Evolutionary conservation across 2,113 vertebrate genomes (phyloP).

Genomic region (Podiceps cristatus): DNA sequence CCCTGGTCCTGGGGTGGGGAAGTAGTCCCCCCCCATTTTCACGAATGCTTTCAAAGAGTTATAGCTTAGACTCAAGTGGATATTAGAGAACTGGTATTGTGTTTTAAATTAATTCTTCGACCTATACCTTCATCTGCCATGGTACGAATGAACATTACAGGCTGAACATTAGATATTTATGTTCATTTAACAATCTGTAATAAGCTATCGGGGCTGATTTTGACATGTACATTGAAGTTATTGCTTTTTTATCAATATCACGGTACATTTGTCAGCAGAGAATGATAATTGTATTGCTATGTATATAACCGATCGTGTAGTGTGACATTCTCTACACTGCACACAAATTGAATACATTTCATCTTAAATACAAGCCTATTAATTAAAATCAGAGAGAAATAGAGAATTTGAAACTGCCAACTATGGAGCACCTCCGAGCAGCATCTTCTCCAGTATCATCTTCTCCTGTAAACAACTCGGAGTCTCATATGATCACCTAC

Average conservation of each 20-base stretch:
- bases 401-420: background rate
- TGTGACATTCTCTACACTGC: background rate
- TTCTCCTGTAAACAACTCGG: background rate
- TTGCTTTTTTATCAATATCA: slow-evolving; percentile 66
- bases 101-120: slow-evolving; percentile 11
- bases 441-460: background rate
- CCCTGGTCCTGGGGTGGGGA: background rate
- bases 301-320: slow-evolving; percentile 41
- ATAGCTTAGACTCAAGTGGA: background rate
- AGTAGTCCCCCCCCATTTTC: background rate
- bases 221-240: slow-evolving; percentile 42
- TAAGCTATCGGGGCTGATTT: slow-evolving; percentile 54
- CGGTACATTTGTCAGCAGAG: slow-evolving; percentile 48
- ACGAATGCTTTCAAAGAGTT: background rate
- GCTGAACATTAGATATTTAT: slow-evolving; percentile 45
- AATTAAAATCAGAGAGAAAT: slow-evolving; percentile 45
- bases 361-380: slow-evolving; percentile 52
- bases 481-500: background rate
- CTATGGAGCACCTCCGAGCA: background rate
- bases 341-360: slow-evolving; percentile 55
- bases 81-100: background rate
- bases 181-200: slow-evolving; percentile 58
- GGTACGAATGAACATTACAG: background rate
- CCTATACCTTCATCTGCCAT: slow-evolving; percentile 32
- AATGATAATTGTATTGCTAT: slow-evolving; percentile 50